These are phyloP conservation scores for Clarias magur DNA, from an alignment of 2,113 vertebrate genomes.

Conservation along the genomic window DNA sequence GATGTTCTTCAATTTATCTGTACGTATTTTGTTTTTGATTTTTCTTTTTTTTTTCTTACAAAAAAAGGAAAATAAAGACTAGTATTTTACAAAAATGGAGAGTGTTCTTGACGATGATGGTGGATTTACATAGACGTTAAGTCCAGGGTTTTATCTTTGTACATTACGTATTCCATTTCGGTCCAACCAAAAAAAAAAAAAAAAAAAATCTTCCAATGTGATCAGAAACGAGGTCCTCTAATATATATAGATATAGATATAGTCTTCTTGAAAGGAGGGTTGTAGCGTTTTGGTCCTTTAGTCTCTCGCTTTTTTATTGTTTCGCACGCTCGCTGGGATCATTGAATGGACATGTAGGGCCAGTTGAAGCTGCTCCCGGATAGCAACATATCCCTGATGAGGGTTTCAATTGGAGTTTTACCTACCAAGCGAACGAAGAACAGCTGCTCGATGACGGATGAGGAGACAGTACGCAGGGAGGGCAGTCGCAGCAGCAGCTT, in stretches of 20 bases:
- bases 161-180: constrained; percentile 94
- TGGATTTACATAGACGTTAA: constrained; percentile 88
- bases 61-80: constrained; percentile 98
- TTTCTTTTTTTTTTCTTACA: constrained; percentile 78
- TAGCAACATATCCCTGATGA: constrained; percentile 99
- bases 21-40: constrained; percentile 58
- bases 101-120: constrained; percentile 87
- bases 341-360: constrained; percentile 99
- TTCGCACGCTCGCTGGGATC: constrained; percentile 83
- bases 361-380: constrained; percentile 99
- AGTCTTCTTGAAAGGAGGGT: constrained; percentile 75
- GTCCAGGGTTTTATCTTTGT: constrained; percentile 93
- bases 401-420: constrained; percentile 99
- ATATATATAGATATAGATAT: constrained; percentile 74
- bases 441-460: constrained; percentile 97
- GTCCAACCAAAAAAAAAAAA: constrained; percentile 78
- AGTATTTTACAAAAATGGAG: constrained; percentile 99
- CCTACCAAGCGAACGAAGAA: constrained; percentile 99
- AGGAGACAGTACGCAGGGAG: constrained; percentile 93
- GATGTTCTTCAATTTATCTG: constrained; percentile 88
- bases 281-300: constrained; percentile 76
- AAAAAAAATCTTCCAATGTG: constrained; percentile 75
- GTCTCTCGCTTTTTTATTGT: constrained; percentile 69
- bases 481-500: constrained; percentile 95
- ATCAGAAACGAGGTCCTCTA: constrained; percentile 73